Conservation (phyloP, 2,113 vertebrate genomes). For the Chaetodon auriga region DNA sequence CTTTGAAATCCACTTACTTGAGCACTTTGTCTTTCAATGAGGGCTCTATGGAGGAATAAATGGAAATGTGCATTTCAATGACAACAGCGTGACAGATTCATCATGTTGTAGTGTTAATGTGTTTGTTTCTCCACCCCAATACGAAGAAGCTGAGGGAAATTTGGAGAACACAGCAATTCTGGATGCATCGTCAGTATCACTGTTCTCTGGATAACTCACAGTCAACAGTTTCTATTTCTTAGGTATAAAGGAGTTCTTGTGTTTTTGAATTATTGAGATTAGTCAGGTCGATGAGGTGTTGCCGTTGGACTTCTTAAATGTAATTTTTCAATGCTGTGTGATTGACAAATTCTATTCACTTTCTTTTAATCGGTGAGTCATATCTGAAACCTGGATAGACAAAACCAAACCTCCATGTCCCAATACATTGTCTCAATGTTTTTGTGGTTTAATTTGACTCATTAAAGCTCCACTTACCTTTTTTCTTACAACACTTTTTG, state of each 20-base stretch:
- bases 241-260: background rate
- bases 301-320: background rate
- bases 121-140: background rate
- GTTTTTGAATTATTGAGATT: background rate
- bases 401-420: background rate
- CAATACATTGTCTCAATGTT: no score
- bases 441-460: background rate
- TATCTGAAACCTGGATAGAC: background rate
- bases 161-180: background rate
- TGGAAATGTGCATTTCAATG: background rate
- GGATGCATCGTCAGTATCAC: background rate
- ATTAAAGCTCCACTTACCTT: constrained; percentile 53
- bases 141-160: background rate
- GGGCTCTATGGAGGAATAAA: constrained; percentile 60
- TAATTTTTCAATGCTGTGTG: background rate
- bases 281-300: background rate
- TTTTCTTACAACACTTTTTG: constrained; percentile 78
- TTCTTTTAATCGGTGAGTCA: background rate
- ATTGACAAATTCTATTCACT: background rate
- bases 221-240: background rate
- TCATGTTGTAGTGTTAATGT: background rate
- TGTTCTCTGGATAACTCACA: background rate
- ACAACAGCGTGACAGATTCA: background rate
- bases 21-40: constrained; percentile 79
- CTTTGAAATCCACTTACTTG: constrained; percentile 70